phyloP scores from a whole-genome alignment of 2,797 vertebrate genomes.

The Brachymystax lenok region DNA sequence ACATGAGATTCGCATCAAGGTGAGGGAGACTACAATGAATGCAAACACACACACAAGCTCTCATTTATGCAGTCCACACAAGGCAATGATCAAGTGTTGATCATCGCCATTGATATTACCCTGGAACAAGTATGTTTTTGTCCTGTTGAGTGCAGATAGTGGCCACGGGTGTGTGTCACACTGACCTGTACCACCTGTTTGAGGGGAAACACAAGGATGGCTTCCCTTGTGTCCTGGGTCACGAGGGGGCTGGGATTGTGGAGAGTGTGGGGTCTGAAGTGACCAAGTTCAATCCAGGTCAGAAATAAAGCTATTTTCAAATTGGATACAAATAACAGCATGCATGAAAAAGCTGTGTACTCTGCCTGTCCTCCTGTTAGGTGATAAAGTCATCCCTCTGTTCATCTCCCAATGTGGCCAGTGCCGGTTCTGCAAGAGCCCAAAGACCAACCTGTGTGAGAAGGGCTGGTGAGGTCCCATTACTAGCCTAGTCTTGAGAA shows the following conservation, averaged over 20 bases:
- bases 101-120: too few species aligned
- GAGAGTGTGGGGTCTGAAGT: slow-evolving; percentile 78
- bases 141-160: slow-evolving; percentile 62
- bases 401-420: slow-evolving; percentile 88
- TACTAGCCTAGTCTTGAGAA: background rate
- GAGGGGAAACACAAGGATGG: slow-evolving; percentile 47
- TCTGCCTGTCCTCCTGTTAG: slow-evolving; percentile 62
- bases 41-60: background rate
- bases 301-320: background rate
- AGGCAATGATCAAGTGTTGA: too few species aligned
- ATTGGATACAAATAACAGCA: background rate
- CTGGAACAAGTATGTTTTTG: background rate
- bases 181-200: slow-evolving; percentile 73
- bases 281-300: slow-evolving; percentile 74
- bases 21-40: slow-evolving; percentile 45
- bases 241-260: slow-evolving; percentile 75
- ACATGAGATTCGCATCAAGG: slow-evolving; percentile 89
- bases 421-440: slow-evolving; percentile 89
- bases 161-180: slow-evolving; percentile 72
- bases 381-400: slow-evolving; percentile 90
- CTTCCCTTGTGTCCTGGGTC: slow-evolving; percentile 75
- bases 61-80: too few species aligned
- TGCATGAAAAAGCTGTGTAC: background rate
- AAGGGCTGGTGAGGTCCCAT: slow-evolving; percentile 79
- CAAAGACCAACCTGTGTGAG: slow-evolving; percentile 90